A percentile compares a stretch with the other conserved stretches of the same genome.
Conservation (phyloP, 2,888 invertebrate species). For the Ennomos fuscantarius region DNA sequence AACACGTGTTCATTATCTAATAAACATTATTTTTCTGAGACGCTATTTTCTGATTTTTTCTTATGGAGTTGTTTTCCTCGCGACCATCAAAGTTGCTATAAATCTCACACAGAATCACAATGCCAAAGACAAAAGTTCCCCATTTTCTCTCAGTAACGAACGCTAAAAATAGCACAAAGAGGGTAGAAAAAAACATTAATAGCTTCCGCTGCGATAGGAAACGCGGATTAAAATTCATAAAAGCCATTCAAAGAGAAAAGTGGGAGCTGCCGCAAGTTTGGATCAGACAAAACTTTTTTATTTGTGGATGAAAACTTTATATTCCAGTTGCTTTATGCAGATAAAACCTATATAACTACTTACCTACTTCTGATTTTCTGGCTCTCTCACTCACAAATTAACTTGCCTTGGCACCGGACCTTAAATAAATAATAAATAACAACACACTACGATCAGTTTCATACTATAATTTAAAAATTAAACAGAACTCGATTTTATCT, state of each 20-base stretch:
- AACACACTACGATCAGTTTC: too few species aligned
- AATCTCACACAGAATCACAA: slow-evolving; percentile 14
- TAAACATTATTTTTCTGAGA: too few species aligned
- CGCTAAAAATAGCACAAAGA: slow-evolving; percentile 28
- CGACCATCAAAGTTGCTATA: slow-evolving; percentile 1
- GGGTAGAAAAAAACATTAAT: slow-evolving; percentile 31
- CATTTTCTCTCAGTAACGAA: slow-evolving; percentile 14
- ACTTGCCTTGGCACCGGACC: too few species aligned
- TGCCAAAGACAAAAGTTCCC: slow-evolving; percentile 13
- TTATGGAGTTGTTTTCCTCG: slow-evolving; percentile 8
- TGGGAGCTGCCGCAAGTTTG: slow-evolving; percentile 21
- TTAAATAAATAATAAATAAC: too few species aligned
- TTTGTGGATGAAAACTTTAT: slow-evolving; percentile 19
- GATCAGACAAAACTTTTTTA: slow-evolving; percentile 28
- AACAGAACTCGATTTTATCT: too few species aligned
- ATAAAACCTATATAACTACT: neutral
- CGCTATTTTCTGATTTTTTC: neutral
- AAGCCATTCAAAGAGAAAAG: slow-evolving; percentile 28
- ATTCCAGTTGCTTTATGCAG: slow-evolving; percentile 10
- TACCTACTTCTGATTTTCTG: neutral
- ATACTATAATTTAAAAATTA: too few species aligned
- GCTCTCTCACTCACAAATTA: too few species aligned
- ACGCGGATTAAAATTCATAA: slow-evolving; percentile 33
- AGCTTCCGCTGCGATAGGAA: slow-evolving; percentile 30
- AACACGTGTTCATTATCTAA: too few species aligned